A percentile compares a stretch with the other conserved stretches of the same genome.
Conservation (phyloP, 1,140 invertebrate species). For the Venustaconcha ellipsiformis region DNA sequence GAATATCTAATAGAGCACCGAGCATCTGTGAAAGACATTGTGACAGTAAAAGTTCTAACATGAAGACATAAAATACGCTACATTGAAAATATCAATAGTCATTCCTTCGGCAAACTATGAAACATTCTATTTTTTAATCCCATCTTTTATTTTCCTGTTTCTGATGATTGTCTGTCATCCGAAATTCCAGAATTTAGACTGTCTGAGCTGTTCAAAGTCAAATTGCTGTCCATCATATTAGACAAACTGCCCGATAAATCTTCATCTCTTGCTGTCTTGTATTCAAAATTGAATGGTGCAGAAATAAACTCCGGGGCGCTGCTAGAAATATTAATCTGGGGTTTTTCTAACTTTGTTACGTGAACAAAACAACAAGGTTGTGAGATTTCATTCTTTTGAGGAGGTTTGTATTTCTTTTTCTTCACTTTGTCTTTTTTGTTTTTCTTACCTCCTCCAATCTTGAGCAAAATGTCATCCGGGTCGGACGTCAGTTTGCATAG, state of each 20-base stretch:
- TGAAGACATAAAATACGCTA: too few species aligned
- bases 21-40: too few species aligned
- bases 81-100: too few species aligned
- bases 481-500: constrained; percentile 80
- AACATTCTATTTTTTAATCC: too few species aligned
- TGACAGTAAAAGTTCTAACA: too few species aligned
- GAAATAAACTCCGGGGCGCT: constrained; percentile 14
- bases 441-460: constrained; percentile 69
- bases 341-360: constrained; percentile 82
- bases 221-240: constrained; percentile 28
- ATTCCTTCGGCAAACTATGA: too few species aligned
- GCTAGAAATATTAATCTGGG: constrained; percentile 39
- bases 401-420: constrained; percentile 70
- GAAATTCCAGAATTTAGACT: constrained; percentile 30
- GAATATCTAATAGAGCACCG: too few species aligned
- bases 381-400: constrained; percentile 86
- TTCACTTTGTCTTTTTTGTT: constrained; percentile 72
- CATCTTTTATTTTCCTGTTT: background rate
- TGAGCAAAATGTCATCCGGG: constrained; percentile 84
- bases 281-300: constrained; percentile 30
- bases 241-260: constrained; percentile 6
- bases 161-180: constrained; percentile 19
- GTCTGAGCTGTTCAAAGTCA: constrained; percentile 25
- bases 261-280: constrained; percentile 11
- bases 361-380: constrained; percentile 90